Percentiles rank a stretch among this genome's conserved stretches.
Conservation (phyloP, 2,888 invertebrate species). For the Erynnis tages region DNA sequence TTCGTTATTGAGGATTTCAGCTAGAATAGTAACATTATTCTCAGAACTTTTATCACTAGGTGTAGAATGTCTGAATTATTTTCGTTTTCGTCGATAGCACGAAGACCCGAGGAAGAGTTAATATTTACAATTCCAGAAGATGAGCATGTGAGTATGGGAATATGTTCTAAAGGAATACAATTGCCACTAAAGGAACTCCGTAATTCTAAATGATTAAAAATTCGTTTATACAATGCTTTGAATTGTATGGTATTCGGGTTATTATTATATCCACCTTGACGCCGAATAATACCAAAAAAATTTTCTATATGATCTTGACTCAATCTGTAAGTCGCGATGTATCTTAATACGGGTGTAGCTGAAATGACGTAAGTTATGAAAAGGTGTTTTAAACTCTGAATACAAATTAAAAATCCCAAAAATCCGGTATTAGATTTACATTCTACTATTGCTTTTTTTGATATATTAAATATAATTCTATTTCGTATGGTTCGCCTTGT, state of each 20-base stretch:
- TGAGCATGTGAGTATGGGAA: conserved; percentile 18
- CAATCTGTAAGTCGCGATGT: conserved; percentile 20
- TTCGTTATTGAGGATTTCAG: neutral
- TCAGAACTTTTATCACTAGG: conserved; percentile 1
- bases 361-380: neutral
- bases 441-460: conserved; percentile 16
- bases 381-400: too few species aligned
- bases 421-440: neutral
- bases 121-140: neutral
- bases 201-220: conserved; percentile 28
- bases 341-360: neutral
- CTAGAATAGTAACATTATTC: neutral
- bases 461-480: neutral
- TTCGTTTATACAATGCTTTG: conserved; percentile 31
- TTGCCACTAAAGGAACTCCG: conserved; percentile 19
- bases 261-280: conserved; percentile 25
- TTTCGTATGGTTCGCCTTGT: conserved; percentile 3
- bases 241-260: conserved; percentile 32
- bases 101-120: neutral
- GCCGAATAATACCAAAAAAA: conserved; percentile 22
- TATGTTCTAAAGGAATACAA: conserved; percentile 30
- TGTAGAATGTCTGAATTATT: neutral
- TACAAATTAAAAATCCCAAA: too few species aligned
- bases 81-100: neutral
- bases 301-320: conserved; percentile 21